Base-by-base conservation (phyloP, 2,888 invertebrate genomes). In the Oxyscelio sp. region DNA sequence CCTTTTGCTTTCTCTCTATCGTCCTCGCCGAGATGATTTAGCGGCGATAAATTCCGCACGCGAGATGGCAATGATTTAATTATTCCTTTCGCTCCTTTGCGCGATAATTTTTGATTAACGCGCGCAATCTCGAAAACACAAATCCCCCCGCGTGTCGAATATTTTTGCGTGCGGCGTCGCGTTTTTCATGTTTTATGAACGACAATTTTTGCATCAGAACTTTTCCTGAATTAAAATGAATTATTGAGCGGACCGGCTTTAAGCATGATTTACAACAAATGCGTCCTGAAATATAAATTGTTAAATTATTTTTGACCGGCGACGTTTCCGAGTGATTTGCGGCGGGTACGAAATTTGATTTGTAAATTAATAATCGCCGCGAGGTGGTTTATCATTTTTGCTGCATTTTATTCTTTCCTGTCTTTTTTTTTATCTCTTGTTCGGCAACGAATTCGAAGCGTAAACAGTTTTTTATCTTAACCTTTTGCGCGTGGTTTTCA, bases 181-280 rank as follows among this genome's bases (percentile, higher is more conserved):
- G 50, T 56, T 48, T 66, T 66, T 58, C 27, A 58, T 66, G 66
- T 66, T 66, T 66, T 40, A 58, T 50, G 50, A 34, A 54, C 58
- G 66, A 66, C 75, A 66, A 77, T 65, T 77, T 77, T 77, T 77
- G 52, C 68, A 40, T 54, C 59, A 24, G 19, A 58, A 59, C 31
- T 77, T 77, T 77, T 52, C 59, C 50, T 27, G 59, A 77, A 77
- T 77, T 40, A 77, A 77, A 77, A 68, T 77, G 77, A 77, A 77
- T 77, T 77, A 77, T 77, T 77, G 48, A 66, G 50, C 59, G 59
- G 27, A 15, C 48, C 54, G 40, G 40, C n/a, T 52, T 56, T 65
- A 21, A 17, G 40, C 13, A 50, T 77, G 66, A 77, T 77, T 77
- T 66, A 66, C 58, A 75, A 75, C 65, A 38, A 65, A 75, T 45